phyloP scores from a whole-genome alignment of 1,140 invertebrate species.

The Zaprionus capensis region DNA sequence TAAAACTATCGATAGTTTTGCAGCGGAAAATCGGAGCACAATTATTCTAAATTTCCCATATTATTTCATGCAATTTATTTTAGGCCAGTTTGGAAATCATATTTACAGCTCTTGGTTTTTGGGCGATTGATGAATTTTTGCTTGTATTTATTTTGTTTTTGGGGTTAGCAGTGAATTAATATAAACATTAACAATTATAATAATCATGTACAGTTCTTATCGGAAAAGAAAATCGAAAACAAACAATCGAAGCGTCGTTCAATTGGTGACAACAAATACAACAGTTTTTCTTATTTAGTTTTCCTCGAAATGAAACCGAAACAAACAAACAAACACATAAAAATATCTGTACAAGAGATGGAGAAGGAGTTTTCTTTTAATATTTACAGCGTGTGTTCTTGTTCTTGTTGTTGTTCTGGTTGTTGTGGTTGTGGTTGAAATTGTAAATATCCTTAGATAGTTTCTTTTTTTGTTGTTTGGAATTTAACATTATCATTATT shows the following conservation, averaged over 20 bases:
- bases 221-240: constrained; percentile 46
- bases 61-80: constrained; percentile 51
- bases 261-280: constrained; percentile 78
- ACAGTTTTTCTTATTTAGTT: constrained; percentile 21
- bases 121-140: constrained; percentile 49
- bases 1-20: not conserved
- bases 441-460: constrained; percentile 38
- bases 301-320: constrained; percentile 63
- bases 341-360: constrained; percentile 78
- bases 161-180: constrained; percentile 78
- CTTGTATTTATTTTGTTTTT: constrained; percentile 19
- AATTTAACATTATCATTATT: constrained; percentile 11
- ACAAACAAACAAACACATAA: constrained; percentile 75
- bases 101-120: constrained; percentile 36
- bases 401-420: constrained; percentile 49
- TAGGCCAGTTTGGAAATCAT: constrained; percentile 60
- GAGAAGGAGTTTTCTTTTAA: constrained; percentile 54
- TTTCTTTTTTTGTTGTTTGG: not conserved
- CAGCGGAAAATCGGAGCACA: constrained; percentile 18
- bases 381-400: constrained; percentile 76
- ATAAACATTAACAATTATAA: constrained; percentile 78
- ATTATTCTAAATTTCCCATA: constrained; percentile 43
- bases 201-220: constrained; percentile 70
- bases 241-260: constrained; percentile 69
- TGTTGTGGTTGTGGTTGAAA: constrained; percentile 41